A percentile compares a stretch with the other conserved stretches of the same genome.
These are phyloP conservation scores for Galeopterus variegatus DNA, from an alignment of 2,113 vertebrate genomes.

Conservation along the genomic window DNA sequence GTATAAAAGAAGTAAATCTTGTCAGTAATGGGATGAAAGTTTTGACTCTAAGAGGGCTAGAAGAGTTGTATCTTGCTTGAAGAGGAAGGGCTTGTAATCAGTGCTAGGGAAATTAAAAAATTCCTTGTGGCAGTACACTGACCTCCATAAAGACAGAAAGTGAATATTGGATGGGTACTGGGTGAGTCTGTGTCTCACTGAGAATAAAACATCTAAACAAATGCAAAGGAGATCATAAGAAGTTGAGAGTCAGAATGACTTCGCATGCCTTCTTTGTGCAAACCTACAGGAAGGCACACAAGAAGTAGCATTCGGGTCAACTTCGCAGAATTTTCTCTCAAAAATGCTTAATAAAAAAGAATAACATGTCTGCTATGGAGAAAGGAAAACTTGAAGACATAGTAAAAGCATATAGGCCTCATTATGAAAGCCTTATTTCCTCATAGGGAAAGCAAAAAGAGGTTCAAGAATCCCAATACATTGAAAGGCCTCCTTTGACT, in stretches of 20 bases:
- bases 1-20: constrained; percentile 7
- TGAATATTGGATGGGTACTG: constrained; percentile 66
- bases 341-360: constrained; percentile 26
- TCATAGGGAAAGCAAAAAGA: not conserved
- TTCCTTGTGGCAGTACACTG: constrained; percentile 87
- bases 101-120: not conserved
- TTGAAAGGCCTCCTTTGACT: not conserved
- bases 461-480: not conserved
- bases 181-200: not conserved
- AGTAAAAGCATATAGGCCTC: not conserved
- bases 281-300: not conserved
- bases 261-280: not conserved
- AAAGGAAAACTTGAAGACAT: not conserved
- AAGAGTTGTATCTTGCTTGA: not conserved
- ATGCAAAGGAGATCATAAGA: not conserved
- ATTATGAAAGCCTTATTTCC: not conserved
- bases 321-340: constrained; percentile 15
- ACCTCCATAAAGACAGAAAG: constrained; percentile 91
- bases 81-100: not conserved
- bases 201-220: not conserved
- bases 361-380: not conserved
- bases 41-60: not conserved
- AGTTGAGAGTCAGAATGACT: not conserved
- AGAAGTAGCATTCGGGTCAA: not conserved
- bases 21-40: constrained; percentile 15